These are phyloP conservation scores for Drosophila infuscata DNA, from an alignment of 2,888 invertebrate species.

Conservation along the genomic window DNA sequence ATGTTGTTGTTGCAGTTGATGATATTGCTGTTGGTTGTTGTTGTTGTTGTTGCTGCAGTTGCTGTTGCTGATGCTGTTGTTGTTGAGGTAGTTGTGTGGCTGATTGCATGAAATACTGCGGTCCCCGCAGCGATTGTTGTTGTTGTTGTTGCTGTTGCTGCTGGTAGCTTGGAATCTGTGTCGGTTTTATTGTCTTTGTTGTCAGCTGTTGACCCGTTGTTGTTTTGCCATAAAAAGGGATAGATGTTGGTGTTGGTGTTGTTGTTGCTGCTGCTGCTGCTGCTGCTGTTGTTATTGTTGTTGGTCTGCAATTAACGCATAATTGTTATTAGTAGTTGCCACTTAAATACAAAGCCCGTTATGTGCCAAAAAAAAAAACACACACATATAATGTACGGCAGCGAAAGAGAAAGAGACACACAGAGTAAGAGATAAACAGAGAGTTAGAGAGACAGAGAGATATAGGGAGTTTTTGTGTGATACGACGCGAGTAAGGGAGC, in stretches of 20 bases:
- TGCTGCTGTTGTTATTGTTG: constrained; percentile 19
- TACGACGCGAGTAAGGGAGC: constrained; percentile 8
- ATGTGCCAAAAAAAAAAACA: constrained; percentile 41
- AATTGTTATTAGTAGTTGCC: constrained; percentile 16
- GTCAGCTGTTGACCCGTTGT: constrained; percentile 62
- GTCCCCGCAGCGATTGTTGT: constrained; percentile 47
- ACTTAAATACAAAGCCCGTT: neutral
- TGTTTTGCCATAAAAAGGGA: constrained; percentile 56
- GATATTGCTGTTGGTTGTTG: constrained; percentile 31
- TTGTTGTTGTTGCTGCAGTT: constrained; percentile 43
- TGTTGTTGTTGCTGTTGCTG: constrained; percentile 59
- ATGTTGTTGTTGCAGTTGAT: constrained; percentile 62
- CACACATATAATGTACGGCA: constrained; percentile 53
- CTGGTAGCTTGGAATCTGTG: constrained; percentile 84
- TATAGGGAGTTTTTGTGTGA: constrained; percentile 4
- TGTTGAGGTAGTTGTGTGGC: constrained; percentile 75
- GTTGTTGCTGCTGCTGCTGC: constrained; percentile 18
- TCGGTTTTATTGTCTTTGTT: constrained; percentile 75
- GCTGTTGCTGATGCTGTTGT: constrained; percentile 44
- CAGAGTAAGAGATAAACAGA: constrained; percentile 3
- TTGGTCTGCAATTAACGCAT: constrained; percentile 56
- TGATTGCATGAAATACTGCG: constrained; percentile 74
- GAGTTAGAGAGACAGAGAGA: constrained; percentile 19
- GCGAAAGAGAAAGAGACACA: constrained; percentile 40
- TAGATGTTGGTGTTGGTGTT: constrained; percentile 13